phyloP scores from a whole-genome alignment of 2,797 vertebrate species.

The Xiphorhynchus erythropygius region DNA sequence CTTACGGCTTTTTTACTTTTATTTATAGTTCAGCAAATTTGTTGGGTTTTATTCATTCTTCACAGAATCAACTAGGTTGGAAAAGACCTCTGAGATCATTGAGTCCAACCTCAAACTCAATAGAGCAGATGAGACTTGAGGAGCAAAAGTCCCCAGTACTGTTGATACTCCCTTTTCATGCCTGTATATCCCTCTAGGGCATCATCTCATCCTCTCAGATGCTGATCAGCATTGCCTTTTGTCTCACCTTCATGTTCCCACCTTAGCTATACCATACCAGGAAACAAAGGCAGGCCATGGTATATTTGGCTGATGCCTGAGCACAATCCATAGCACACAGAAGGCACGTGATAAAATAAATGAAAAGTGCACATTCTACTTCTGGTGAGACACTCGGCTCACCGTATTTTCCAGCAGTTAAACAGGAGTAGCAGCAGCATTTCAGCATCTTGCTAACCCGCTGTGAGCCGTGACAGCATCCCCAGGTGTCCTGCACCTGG shows the following conservation, averaged over 20 bases:
- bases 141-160: not conserved
- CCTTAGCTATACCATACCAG: not conserved
- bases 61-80: too few species aligned
- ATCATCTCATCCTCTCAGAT: too few species aligned
- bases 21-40: not conserved
- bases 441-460: rapidly evolving
- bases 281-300: not conserved
- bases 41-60: not conserved
- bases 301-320: not conserved
- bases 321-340: not conserved
- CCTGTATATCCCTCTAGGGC: not conserved
- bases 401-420: not conserved
- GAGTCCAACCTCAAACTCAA: not conserved
- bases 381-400: not conserved
- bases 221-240: not conserved
- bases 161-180: not conserved
- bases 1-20: not conserved
- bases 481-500: not conserved
- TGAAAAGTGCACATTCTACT: slow-evolving; percentile 29
- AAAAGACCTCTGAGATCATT: too few species aligned
- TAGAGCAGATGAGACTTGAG: not conserved
- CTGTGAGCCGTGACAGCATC: not conserved
- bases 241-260: not conserved
- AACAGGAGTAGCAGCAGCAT: not conserved
- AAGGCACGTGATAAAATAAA: not conserved